Base-by-base conservation (phyloP, 1,140 invertebrate species). In the Bombus affinis region DNA sequence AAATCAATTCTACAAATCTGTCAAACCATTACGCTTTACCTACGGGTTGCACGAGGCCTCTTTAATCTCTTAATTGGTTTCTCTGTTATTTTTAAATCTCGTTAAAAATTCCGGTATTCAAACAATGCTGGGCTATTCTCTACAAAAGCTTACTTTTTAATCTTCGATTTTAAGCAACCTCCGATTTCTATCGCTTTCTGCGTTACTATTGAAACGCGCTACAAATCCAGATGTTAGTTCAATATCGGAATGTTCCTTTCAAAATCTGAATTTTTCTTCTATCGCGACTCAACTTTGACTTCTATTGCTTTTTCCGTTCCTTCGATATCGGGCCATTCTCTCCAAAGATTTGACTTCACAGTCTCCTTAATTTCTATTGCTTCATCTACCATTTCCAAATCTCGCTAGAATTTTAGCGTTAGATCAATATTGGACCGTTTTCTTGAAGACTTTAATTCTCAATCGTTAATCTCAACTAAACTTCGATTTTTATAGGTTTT, bases 281-380 rank as follows among this genome's bases (percentile, higher is more conserved):
- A 8, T 32, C 12, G 13, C 13, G 35, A 66, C n/a, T 32, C 4
- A 8, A 8, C 4, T 32, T 32, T 15, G 6, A 66, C 12, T 15
- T 32, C n/a, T 6, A 15, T 8, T 53, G 47, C 5, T 6, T 22
- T 53, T 4, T 18, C 47, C 47, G 5, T 53, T 53, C 47, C 47
- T 22, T 53, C 47, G 18, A 53, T 22, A 8, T 22, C 47, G 47
- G 18, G 18, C 5, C 18, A 22, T 18, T 53, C 18, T 53, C 5
- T 2, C 0, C 18, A 22, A 53, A 53, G 0, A 53, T 6, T 53
- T 53, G 1, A 22, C 0, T 18, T 18, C 18, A 0, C 18, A 1
- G 18, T 53, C 18, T 53, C 57, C 25, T 59, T 59, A 10, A 28
- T 28, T 25, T 59, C 25, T 59, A 59, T 12, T 1, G 28, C 28